These are phyloP conservation scores for Crocuta crocuta DNA, from an alignment of 2,113 vertebrate species.

Conservation along the genomic window DNA sequence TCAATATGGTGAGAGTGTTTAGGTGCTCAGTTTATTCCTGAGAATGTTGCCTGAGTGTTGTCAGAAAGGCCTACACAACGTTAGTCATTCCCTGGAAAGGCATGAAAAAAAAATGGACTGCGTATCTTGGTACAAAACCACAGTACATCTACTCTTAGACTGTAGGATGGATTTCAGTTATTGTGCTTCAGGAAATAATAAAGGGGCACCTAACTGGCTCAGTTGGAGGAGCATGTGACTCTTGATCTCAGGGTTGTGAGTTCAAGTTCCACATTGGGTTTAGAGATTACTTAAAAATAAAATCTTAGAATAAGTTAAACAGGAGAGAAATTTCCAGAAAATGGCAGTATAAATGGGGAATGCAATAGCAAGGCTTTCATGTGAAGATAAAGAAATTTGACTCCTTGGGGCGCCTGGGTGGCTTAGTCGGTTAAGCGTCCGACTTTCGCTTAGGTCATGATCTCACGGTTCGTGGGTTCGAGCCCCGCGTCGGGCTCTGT, in stretches of 20 bases:
- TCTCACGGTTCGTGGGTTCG: too few species aligned
- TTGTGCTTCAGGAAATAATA: constrained; percentile 2
- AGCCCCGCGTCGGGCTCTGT: too few species aligned
- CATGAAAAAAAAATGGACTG: constrained; percentile 25
- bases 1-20: neutral
- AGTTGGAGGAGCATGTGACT: too few species aligned
- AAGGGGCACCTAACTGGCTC: neutral
- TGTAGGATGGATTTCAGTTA: constrained; percentile 20
- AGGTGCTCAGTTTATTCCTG: neutral
- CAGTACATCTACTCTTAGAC: neutral
- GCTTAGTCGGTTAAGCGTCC: too few species aligned
- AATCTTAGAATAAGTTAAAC: constrained; percentile 19
- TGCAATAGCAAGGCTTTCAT: neutral
- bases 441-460: too few species aligned
- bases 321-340: constrained; percentile 41
- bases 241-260: too few species aligned
- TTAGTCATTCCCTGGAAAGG: constrained; percentile 9
- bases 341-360: neutral
- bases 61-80: neutral
- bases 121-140: constrained; percentile 5
- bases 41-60: constrained; percentile 14
- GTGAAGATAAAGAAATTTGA: constrained; percentile 50
- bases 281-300: too few species aligned
- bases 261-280: too few species aligned
- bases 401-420: neutral